Base-by-base conservation (phyloP, 2,888 invertebrate species). In the Melinopterus prodromus region DNA sequence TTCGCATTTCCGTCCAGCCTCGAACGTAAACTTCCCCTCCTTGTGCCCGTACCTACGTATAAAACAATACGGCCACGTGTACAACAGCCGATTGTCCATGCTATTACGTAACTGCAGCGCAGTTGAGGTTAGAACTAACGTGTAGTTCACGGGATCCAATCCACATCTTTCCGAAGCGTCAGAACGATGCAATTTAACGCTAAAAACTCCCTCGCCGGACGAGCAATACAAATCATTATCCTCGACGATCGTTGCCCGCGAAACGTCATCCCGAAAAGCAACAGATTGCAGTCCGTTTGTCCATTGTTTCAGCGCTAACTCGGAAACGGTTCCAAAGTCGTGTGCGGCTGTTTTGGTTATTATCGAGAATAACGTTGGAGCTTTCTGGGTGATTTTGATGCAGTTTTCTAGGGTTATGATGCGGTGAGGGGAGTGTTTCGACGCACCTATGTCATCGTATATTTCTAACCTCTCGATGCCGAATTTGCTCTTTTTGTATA, bases 201-300 rank as follows among this genome's bases (percentile, higher is more conserved):
- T 87, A 87, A 96, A 96, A 15, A 95, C 91, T 77, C 95, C 96
- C 90, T 96, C 96, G 35, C 95, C 95, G 80, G 95, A 95, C 70
- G 96, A 95, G 87, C 95, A 96, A 87, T 96, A 97, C n/a, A 97
- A 90, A 88, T 96, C 96, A 89, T 96, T 96, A 85, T 96, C 96
- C 90, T 96, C 96, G 89, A 96, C 96, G 86, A 96, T 94, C 15
- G 91, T 92, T 72, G 81, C 85, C 84, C 0, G 92, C 0, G 93
- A 91, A 79, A 91, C 90, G 85, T 91, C 91, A 81, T 94, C 94
- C 86, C 93, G 94, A 86, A 97, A 97, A 0, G 96, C 96, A 37
- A 97, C 95, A 12, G 93, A 92, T 87, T 96, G 96, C 79, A 97
- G 91, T 5, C 95, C 95, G 81, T 91, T 92, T 15, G 96, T 92